Evolutionary conservation across 2,888 invertebrate genomes (phyloP), one percentile per base, ranked within the genome.

Genomic region (Lumbricus terrestris): DNA sequence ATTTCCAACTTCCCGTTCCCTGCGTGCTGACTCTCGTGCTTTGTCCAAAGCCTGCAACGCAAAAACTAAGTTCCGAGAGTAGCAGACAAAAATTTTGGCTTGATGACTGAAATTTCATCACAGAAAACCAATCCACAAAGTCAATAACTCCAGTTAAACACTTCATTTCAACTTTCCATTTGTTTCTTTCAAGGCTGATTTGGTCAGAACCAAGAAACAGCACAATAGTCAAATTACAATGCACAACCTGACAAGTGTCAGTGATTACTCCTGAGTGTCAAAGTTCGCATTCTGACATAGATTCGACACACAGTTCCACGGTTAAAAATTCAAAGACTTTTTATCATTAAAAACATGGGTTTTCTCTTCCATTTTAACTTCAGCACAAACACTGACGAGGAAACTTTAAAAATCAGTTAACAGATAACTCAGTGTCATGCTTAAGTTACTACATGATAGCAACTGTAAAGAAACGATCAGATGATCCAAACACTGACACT

Each of bases 21-120:
- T 96, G 18, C 98, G 96, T 0, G 98, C 98, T 0, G 99, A 98
- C 95, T 99, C 99, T 95, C 99, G 98, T 0, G 99, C 99, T 94
- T 98, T 97, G 90, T 97, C 97, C 88, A 99, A 95, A 0, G 98
- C 97, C 95, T 95, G 91, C n/a, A 92, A 92, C 88, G 89, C 33
- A 88, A 88, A 89, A 90, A 82, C 38, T 47, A 47, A 47, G 18
- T 20, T 8, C 47, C 23, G 20, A 47, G 11, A 69, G 13, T n/a
- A 69, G n/a, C 69, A 69, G n/a, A 69, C 69, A 69, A 69, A 54
- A 69, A 69, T n/a, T 69, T 69, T 29, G n/a, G 29, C 69, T 69
- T 69, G 69, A 15, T 69, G n/a, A n/a, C 8, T 16, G 16, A 29
- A 69, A 69, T 8, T n/a, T 6, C 29, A 69, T 29, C 8, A 69